A percentile compares a stretch with the other conserved stretches of the same genome.
phyloP scores from a whole-genome alignment of 1,140 invertebrate species.

The Asobara japonica region DNA sequence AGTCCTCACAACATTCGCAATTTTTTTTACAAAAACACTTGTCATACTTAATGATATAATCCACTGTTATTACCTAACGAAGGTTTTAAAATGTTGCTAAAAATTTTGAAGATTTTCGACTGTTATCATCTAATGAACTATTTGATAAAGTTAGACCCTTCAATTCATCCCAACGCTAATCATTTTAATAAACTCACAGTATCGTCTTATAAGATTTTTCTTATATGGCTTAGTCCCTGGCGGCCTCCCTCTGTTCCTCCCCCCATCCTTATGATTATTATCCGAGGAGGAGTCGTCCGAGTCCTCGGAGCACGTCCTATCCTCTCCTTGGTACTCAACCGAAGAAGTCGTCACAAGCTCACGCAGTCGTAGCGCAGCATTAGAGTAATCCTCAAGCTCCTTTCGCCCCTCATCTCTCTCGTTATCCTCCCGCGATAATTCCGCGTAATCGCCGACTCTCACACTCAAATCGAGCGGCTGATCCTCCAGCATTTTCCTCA shows the following conservation, averaged over 20 bases:
- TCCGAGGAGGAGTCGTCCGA: conserved; percentile 78
- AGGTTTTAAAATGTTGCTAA: too few species aligned
- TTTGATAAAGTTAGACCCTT: too few species aligned
- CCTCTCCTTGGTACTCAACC: conserved; percentile 62
- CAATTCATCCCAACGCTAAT: too few species aligned
- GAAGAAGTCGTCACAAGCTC: conserved; percentile 35
- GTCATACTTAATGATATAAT: too few species aligned
- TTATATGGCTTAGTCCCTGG: conserved; percentile 82
- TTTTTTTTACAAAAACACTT: too few species aligned
- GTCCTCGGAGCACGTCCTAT: conserved; percentile 75
- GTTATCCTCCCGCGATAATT: conserved; percentile 44
- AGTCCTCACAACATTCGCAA: too few species aligned
- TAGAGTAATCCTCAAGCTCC: conserved; percentile 50
- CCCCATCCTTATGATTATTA: conserved; percentile 57
- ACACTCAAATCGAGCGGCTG: conserved; percentile 63
- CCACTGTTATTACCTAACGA: too few species aligned
- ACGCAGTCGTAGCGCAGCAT: conserved; percentile 24
- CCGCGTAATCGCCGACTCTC: conserved; percentile 58
- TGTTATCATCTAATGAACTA: too few species aligned
- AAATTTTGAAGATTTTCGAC: too few species aligned
- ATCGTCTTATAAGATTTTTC: conserved; percentile 88
- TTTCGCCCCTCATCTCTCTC: conserved; percentile 27
- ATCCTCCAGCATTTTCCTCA: conserved; percentile 59
- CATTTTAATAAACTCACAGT: conserved; percentile 76
- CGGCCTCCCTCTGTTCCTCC: conserved; percentile 53